phyloP scores from a whole-genome alignment of 2,113 vertebrate genomes.

The Alaudala cheleensis region DNA sequence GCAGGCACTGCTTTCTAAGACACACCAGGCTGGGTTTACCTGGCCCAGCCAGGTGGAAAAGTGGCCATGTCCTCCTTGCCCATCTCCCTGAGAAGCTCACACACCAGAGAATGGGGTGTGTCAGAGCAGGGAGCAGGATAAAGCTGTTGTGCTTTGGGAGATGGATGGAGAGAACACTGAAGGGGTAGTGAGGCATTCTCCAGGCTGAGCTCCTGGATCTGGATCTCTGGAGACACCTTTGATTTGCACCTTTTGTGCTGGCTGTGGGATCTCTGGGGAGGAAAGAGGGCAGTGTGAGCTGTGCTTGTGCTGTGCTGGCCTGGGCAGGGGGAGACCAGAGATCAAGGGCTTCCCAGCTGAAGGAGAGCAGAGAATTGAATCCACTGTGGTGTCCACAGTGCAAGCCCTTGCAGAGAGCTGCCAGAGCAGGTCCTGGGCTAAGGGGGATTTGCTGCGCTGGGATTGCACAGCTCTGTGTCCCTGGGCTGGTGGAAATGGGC shows the following conservation, averaged over 20 bases:
- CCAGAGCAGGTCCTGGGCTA: background rate
- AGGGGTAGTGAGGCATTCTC: background rate
- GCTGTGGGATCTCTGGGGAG: fast-evolving
- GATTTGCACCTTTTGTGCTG: background rate
- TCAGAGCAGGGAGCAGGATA: background rate
- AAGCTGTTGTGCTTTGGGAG: background rate
- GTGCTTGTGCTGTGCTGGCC: background rate
- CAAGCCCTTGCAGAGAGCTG: background rate
- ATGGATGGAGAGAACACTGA: background rate
- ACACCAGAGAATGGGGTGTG: fast-evolving
- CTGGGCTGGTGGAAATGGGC: background rate
- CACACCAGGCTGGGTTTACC: background rate
- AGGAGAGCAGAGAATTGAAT: fast-evolving
- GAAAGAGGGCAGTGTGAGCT: background rate
- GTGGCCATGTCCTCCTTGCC: background rate
- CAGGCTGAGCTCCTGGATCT: background rate
- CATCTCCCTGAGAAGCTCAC: background rate
- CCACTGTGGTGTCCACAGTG: fast-evolving
- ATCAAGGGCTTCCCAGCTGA: background rate
- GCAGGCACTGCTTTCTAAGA: background rate
- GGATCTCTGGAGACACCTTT: background rate
- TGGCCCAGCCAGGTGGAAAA: background rate
- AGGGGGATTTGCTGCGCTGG: background rate
- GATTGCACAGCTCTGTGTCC: background rate
- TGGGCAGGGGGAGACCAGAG: background rate